Evolutionary conservation across 2,113 vertebrate species (phyloP), one percentile per base, ranked within the genome.

Genomic region (Dicrurus megarhynchus): DNA sequence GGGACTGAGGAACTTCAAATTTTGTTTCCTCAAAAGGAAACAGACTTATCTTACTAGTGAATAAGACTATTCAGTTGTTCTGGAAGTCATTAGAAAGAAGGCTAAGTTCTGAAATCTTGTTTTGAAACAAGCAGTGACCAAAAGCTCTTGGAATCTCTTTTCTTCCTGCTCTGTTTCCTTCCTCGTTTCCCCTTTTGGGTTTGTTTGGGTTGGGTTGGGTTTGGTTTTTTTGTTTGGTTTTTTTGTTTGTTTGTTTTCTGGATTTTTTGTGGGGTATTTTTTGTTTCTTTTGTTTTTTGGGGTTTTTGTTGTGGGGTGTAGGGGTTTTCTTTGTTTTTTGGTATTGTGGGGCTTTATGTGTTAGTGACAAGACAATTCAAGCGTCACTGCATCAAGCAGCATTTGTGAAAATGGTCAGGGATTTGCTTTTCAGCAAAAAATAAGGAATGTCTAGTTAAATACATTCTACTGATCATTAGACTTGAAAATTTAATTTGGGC

Each of bases 161-260:
- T 9, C 16, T 9, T 37, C 3, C 18, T 37, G 7, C 13, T 16
- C 46, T 42, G 10, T 35, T 87, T n/a, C 23, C 6, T 18, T 46
- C 0, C 0, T 30, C n/a, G 9, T 14, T 41, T 53, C 3, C 30
- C 2, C 3, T 30, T 24, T 33, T 37, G 37, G 3, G 4, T 37
- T 50, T 55, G 24, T 56, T 27, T n/a, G 18, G 27, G 30, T 53
- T 71, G 50, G 50, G 55, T 55, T 23, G 15, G 13, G 9, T 41
- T 8, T 21, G 14, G 8, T 46, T 8, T 26, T 74, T 44, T 7
- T 4, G 16, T 3, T 11, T 10, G 6, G 18, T 35, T 35, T 57
- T 21, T 39, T 50, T 30, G 4, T 0, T 10, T 42, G 20, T 33
- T 57, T 76, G 23, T 33, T 33, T 33, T 14, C 22, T 33, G 21